Evolutionary conservation across 2,797 vertebrate genomes (phyloP), one percentile per base, ranked within the genome.

Genomic region (Girardinus metallicus): DNA sequence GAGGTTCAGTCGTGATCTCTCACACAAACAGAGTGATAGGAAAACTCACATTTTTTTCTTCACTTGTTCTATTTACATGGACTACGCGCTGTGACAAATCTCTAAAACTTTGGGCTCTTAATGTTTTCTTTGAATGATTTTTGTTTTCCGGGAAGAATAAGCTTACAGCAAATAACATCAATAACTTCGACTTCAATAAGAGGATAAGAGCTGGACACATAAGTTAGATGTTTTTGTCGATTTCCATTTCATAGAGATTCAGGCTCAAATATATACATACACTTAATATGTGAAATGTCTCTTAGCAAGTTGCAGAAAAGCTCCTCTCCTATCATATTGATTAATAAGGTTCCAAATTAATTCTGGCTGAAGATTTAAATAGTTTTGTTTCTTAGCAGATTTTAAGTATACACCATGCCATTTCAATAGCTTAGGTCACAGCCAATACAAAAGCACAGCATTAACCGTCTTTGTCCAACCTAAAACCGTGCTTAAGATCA

Each of bases 1-100:
- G 62, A 4, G 36, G 62, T 83, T 83, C 73, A 77, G 74, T 73
- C 41, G 53, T 44, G 53, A 71, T 82, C 62, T 21, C 44, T 73
- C 64, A 79, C 74, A 75, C 36, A 80, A 66, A 46, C 74, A 78
- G 44, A 12, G 47, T 39, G 18, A 68, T 5, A 68, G 39, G 64
- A 26, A 68, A 68, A 9, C 36, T 3, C 6, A 31, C 0, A 29
- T 62, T 15, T 6, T 62, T 62, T 34, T 10, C 16, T 18, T 64
- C 34, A 64, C 18, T 21, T 36, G 16, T 36, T 18, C 62, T 64
- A 36, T 34, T 36, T 18, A 41, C 36, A 68, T 64, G 34, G 7
- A 39, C 16, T 36, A 6, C 34, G 12, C 21, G 16, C 29, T 66
- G 34, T 39, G 34, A 70, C 9, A n/a, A 13, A 44, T 70, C 66